A percentile compares a stretch with the other conserved stretches of the same genome.
Conservation (phyloP, 2,797 vertebrate genomes). For the Catamblyrhynchus diadema region DNA sequence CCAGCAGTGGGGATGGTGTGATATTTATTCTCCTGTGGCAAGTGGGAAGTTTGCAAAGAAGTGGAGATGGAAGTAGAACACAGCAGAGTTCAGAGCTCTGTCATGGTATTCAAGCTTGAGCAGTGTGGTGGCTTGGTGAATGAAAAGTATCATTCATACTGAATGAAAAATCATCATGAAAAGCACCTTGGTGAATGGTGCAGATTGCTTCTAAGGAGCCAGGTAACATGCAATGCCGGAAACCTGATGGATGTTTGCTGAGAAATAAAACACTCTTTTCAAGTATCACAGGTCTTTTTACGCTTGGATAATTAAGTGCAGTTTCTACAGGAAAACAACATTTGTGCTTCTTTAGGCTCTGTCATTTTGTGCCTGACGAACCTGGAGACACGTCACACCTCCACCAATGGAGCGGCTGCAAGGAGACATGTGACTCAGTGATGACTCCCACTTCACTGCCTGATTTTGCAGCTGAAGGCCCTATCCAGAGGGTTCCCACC, state of each 20-base stretch:
- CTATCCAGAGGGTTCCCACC: neutral
- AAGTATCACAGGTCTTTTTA: neutral
- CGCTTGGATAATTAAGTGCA: neutral
- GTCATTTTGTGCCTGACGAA: neutral
- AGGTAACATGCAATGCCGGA: neutral
- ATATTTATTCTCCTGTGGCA: neutral
- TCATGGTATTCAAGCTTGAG: neutral
- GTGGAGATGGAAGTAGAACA: neutral
- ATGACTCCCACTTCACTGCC: neutral
- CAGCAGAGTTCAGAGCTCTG: neutral
- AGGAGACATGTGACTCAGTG: fast-evolving
- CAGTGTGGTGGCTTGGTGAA: neutral
- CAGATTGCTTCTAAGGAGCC: neutral
- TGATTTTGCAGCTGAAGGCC: neutral
- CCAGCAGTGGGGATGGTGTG: neutral
- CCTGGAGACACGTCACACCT: neutral
- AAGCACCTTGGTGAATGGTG: neutral
- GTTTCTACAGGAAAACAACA: neutral
- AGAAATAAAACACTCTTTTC: neutral
- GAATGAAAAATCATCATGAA: too few species aligned
- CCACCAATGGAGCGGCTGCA: neutral
- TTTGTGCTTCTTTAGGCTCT: neutral
- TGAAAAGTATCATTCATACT: too few species aligned
- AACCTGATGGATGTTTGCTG: neutral
- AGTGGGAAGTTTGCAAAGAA: neutral